A percentile compares a stretch with the other conserved stretches of the same genome.
These are phyloP conservation scores for Anneissia japonica DNA, from an alignment of 35 echinoderm and acorn worm genomes.

Conservation along the genomic window DNA sequence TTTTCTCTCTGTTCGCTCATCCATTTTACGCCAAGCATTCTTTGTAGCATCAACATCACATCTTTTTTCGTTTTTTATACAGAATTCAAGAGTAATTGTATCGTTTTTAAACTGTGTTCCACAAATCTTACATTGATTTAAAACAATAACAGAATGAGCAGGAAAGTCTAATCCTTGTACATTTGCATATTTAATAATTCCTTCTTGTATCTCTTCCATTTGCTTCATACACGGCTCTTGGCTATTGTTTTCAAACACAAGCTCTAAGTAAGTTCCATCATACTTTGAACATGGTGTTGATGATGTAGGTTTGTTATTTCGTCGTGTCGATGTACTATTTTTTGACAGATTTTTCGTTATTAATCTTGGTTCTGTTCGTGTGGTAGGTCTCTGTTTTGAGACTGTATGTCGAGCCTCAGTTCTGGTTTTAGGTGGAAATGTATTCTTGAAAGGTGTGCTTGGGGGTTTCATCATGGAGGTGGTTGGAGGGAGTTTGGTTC, in stretches of 20 bases:
- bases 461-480: not conserved
- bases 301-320: not conserved
- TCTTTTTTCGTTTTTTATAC: not conserved
- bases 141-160: not conserved
- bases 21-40: not conserved
- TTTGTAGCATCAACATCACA: not conserved
- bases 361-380: not conserved
- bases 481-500: too few species aligned
- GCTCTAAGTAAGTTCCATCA: not conserved
- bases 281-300: not conserved
- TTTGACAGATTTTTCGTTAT: not conserved
- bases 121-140: not conserved
- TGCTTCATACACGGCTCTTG: not conserved
- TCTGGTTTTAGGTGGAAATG: not conserved
- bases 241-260: not conserved
- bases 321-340: not conserved
- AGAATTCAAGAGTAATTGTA: not conserved
- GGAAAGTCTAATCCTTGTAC: not conserved
- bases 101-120: not conserved
- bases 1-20: not conserved
- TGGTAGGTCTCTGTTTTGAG: not conserved
- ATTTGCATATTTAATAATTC: not conserved
- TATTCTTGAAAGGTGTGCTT: not conserved
- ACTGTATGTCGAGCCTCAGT: not conserved
- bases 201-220: not conserved